These are phyloP conservation scores for Drosophila mayaguana DNA, from an alignment of 2,888 invertebrate genomes.

Conservation along the genomic window DNA sequence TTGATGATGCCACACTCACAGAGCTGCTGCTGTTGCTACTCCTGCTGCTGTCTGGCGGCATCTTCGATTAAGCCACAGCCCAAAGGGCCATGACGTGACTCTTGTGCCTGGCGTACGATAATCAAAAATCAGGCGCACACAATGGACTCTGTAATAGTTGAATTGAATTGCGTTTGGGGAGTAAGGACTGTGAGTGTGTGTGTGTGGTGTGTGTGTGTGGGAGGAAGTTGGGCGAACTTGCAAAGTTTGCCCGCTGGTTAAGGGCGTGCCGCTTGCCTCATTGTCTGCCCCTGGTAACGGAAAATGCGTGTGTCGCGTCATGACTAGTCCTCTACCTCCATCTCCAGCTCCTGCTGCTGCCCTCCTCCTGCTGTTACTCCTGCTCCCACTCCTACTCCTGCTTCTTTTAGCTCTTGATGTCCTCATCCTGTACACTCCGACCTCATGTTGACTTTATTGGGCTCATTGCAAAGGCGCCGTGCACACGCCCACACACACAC, in stretches of 20 bases:
- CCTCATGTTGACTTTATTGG: constrained; percentile 75
- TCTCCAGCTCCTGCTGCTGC: constrained; percentile 1
- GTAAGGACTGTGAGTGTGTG: constrained; percentile 13
- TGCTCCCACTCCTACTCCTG: constrained; percentile 7
- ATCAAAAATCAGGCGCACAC: constrained; percentile 74
- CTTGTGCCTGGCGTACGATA: constrained; percentile 59
- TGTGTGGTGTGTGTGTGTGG: background rate
- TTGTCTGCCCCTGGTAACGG: constrained; percentile 30
- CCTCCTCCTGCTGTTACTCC: constrained; percentile 2
- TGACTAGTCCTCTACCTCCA: constrained; percentile 22
- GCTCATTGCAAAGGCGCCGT: constrained; percentile 70
- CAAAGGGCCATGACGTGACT: constrained; percentile 74
- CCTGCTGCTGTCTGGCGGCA: constrained; percentile 33
- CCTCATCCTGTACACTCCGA: constrained; percentile 21
- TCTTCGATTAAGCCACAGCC: constrained; percentile 70
- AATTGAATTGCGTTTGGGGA: constrained; percentile 73
- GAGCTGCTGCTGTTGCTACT: background rate
- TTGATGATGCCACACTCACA: constrained; percentile 71
- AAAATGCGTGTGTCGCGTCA: constrained; percentile 16
- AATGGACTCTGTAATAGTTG: constrained; percentile 76
- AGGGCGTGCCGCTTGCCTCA: constrained; percentile 39
- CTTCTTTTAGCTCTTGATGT: background rate
- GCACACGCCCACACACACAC: constrained; percentile 39
- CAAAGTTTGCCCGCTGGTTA: constrained; percentile 40
- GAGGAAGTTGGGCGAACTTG: background rate